Percentiles rank a stretch among this genome's conserved stretches.
Evolutionary conservation across 2,888 invertebrate genomes (phyloP).

Genomic region (Bibio marci): DNA sequence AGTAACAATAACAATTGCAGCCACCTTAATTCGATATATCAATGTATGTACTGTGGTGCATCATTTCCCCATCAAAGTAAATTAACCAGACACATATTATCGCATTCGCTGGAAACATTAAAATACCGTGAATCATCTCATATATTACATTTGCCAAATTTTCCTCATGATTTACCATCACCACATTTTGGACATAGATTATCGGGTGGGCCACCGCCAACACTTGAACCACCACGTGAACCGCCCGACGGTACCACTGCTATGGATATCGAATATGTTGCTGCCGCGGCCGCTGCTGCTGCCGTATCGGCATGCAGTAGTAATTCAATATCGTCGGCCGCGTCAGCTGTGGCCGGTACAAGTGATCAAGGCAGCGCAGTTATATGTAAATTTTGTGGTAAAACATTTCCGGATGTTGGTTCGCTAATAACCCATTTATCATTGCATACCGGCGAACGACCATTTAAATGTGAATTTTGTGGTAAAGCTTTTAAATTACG

Average conservation of each 20-base stretch:
- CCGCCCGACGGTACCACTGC: constrained; percentile 19
- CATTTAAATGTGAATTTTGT: constrained; percentile 87
- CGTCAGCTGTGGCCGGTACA: constrained; percentile 32
- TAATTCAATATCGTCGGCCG: constrained; percentile 33
- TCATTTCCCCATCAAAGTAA: constrained; percentile 82
- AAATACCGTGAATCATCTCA: constrained; percentile 59
- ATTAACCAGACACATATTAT: constrained; percentile 74
- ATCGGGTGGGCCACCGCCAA: constrained; percentile 8
- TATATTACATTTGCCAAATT: constrained; percentile 36
- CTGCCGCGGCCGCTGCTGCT: constrained; percentile 29
- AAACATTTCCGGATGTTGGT: constrained; percentile 80
- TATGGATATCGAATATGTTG: constrained; percentile 13
- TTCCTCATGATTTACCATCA: constrained; percentile 21
- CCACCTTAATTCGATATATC: constrained; percentile 38
- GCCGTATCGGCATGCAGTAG: constrained; percentile 20
- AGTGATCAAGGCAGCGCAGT: constrained; percentile 58
- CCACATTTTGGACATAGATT: constrained; percentile 28
- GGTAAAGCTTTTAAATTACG: constrained; percentile 84
- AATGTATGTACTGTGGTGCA: constrained; percentile 81
- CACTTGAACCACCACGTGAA: constrained; percentile 24
- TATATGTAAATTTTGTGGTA: constrained; percentile 83
- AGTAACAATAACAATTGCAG: constrained; percentile 14
- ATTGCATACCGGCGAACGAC: constrained; percentile 77
- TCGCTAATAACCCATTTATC: constrained; percentile 75
- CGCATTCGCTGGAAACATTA: constrained; percentile 73